Base-by-base conservation (phyloP, 2,888 invertebrate genomes). In the Drosophila macrospina region DNA sequence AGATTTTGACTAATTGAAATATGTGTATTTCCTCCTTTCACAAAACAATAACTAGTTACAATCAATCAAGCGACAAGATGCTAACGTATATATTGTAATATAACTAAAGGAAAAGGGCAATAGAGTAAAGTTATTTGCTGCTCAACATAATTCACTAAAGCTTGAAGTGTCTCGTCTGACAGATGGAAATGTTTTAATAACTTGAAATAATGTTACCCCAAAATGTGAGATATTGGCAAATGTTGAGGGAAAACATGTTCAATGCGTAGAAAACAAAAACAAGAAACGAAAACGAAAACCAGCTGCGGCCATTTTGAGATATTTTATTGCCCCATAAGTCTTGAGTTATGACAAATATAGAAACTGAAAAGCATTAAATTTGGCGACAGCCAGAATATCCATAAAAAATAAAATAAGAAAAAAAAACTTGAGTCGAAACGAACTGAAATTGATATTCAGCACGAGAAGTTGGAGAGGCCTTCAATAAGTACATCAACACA, bases 221-320 rank as follows among this genome's bases (percentile, higher is more conserved):
- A 6, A 15, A 56, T 41, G 62, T 34, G n/a, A 16, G 15, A 42
- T 52, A 47, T 62, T 32, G n/a, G 34, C 50, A 41, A 60, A 55
- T 44, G 39, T 30, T 37, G 41, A 55, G 42, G 48, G 20, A 24
- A 68, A 34, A 36, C 48, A 51, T 64, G 54, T 37, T 54, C 54
- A 52, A 56, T 42, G 57, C 55, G 7, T 37, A 42, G 16, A 26
- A 24, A 5, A 8, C 4, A 26, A 47, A 41, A 5, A 16, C n/a
- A 52, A 32, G 26, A 26, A 48, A 39, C 51, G 57, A 57, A 7
- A 28, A 28, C 1, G 59, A 78, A 69, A 82, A 79, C 77, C 83
- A 82, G 83, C 86, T 83, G 83, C 83, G 86, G 88, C 83, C 83
- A 83, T 83, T 88, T 83, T 83, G 83, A 83, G 83, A 72, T 80